These are phyloP conservation scores for Platynereis dumerilii DNA, from an alignment of 2,888 invertebrate genomes.

Conservation along the genomic window DNA sequence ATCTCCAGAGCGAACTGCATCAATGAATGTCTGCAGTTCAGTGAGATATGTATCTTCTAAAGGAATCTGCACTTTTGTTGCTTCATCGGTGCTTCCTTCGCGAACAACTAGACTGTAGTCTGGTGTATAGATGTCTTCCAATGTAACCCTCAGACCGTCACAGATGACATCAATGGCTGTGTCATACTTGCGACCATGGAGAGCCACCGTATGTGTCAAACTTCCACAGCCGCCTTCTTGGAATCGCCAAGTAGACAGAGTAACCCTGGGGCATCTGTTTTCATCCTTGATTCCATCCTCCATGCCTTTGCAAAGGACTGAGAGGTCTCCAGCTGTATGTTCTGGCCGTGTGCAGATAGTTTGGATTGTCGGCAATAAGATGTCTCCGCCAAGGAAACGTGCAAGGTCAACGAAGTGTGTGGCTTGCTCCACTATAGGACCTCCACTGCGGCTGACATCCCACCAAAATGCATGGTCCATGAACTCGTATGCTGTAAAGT, in stretches of 20 bases:
- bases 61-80: constrained; percentile 13
- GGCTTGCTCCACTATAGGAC: constrained; percentile 32
- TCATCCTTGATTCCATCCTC: constrained; percentile 14
- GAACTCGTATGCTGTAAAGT: constrained; percentile 22
- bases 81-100: constrained; percentile 13
- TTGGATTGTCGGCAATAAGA: constrained; percentile 12
- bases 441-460: constrained; percentile 25
- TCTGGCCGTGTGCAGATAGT: constrained; percentile 7
- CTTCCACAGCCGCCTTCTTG: constrained; percentile 24
- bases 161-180: constrained; percentile 22
- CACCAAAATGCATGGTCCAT: constrained; percentile 25
- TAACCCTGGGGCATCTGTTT: constrained; percentile 24
- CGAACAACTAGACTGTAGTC: constrained; percentile 20
- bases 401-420: constrained; percentile 32
- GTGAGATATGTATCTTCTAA: constrained; percentile 26
- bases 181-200: constrained; percentile 28
- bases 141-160: constrained; percentile 26
- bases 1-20: constrained; percentile 21
- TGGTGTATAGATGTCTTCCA: constrained; percentile 24
- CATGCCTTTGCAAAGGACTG: not conserved
- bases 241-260: constrained; percentile 26
- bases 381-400: constrained; percentile 27
- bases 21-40: constrained; percentile 19
- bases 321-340: constrained; percentile 16
- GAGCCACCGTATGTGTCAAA: constrained; percentile 27